Conservation (phyloP, 2,797 vertebrate species). For the Ciconia nigra region DNA sequence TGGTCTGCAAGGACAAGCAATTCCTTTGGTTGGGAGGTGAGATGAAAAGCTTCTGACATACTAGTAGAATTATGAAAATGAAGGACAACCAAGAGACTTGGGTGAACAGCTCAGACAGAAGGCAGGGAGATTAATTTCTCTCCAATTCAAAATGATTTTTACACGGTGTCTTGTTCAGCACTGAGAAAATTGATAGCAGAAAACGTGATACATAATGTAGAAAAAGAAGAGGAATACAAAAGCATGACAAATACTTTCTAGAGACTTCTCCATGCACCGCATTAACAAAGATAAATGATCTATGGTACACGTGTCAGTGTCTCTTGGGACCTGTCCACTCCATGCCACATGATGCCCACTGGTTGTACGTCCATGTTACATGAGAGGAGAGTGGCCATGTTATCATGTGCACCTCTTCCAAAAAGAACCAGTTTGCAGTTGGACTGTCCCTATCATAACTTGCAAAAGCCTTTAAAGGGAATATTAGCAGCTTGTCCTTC, state of each 20-base stretch:
- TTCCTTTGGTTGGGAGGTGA: neutral
- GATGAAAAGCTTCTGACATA: neutral
- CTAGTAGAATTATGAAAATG: neutral
- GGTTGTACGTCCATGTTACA: fast-evolving
- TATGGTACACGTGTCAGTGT: fast-evolving
- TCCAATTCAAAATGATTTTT: neutral
- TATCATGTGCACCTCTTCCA: neutral
- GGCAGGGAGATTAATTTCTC: neutral
- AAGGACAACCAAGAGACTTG: neutral
- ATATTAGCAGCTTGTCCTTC: neutral
- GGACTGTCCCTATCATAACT: neutral
- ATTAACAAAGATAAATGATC: neutral
- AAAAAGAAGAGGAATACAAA: neutral
- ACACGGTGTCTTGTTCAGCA: neutral
- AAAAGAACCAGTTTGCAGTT: neutral
- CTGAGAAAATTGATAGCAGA: neutral
- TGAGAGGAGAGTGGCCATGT: neutral
- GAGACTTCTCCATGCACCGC: neutral
- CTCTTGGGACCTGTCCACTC: neutral
- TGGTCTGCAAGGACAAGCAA: neutral
- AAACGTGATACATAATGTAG: neutral
- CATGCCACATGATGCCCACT: neutral
- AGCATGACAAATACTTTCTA: neutral
- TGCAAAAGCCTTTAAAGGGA: neutral
- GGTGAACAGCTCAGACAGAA: neutral